Evolutionary conservation across 2,888 invertebrate species (phyloP).

Genomic region (Mamestra brassicae): DNA sequence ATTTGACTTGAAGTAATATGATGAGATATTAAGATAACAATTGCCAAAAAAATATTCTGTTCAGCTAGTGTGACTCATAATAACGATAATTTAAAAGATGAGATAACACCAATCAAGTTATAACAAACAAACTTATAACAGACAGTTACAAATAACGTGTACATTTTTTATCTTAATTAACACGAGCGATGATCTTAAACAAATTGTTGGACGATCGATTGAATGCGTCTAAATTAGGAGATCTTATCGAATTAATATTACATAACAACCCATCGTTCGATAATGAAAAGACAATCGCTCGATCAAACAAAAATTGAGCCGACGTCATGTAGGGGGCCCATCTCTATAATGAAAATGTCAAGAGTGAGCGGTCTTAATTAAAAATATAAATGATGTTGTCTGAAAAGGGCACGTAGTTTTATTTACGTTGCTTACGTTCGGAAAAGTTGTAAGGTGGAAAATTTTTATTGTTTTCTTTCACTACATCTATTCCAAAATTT

Average conservation of each 20-base stretch:
- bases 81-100: slow-evolving; percentile 47
- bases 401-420: not conserved
- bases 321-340: slow-evolving; percentile 67
- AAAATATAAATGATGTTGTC: not conserved
- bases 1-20: not conserved
- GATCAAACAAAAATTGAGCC: slow-evolving; percentile 76
- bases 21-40: slow-evolving; percentile 11
- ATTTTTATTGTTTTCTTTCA: not conserved
- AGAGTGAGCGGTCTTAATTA: slow-evolving; percentile 39
- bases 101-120: slow-evolving; percentile 52
- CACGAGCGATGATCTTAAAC: slow-evolving; percentile 74
- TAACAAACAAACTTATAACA: slow-evolving; percentile 45
- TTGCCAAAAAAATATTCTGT: slow-evolving; percentile 16
- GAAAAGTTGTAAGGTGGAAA: not conserved
- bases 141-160: slow-evolving; percentile 59
- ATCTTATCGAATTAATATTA: slow-evolving; percentile 86
- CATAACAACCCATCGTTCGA: slow-evolving; percentile 80
- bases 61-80: slow-evolving; percentile 24
- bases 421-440: not conserved
- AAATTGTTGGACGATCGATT: slow-evolving; percentile 79
- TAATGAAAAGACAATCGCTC: slow-evolving; percentile 82
- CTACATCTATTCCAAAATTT: slow-evolving; percentile 2
- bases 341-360: slow-evolving; percentile 54
- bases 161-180: slow-evolving; percentile 79
- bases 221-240: slow-evolving; percentile 76